phyloP scores from a whole-genome alignment of 2,797 vertebrate species.

The Smutsia gigantea region DNA sequence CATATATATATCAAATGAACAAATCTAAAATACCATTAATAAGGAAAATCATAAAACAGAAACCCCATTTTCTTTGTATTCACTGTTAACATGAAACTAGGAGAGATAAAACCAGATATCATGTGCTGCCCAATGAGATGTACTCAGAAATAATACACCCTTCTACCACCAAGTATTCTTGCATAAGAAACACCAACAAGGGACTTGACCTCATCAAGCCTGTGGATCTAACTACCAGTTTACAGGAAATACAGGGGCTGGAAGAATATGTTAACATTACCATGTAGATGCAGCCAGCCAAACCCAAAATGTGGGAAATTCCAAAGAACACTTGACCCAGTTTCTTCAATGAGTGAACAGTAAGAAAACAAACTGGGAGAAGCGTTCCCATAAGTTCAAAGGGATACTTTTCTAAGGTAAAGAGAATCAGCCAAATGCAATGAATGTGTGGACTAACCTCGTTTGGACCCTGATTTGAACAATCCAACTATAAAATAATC shows the following conservation, averaged over 20 bases:
- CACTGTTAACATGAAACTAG: neutral
- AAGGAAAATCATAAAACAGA: constrained; percentile 18
- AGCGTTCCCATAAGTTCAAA: neutral
- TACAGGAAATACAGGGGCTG: neutral
- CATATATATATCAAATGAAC: constrained; percentile 34
- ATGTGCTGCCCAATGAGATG: neutral
- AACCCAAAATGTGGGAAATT: constrained; percentile 47
- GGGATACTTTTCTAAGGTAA: neutral
- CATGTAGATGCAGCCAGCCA: neutral
- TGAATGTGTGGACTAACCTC: neutral
- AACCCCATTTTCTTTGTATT: neutral
- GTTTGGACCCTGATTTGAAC: neutral
- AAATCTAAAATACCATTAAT: constrained; percentile 31
- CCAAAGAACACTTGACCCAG: constrained; percentile 16
- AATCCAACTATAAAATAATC: constrained; percentile 12
- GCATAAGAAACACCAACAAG: neutral
- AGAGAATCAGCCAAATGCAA: constrained; percentile 3
- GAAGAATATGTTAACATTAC: neutral
- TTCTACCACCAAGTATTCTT: neutral
- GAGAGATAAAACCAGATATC: neutral
- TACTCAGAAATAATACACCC: neutral
- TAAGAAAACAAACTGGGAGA: neutral
- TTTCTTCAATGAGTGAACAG: constrained; percentile 55
- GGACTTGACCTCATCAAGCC: neutral
- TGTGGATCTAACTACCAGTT: neutral